phyloP scores from a whole-genome alignment of 2,797 vertebrate genomes.

The Megaceryle alcyon region DNA sequence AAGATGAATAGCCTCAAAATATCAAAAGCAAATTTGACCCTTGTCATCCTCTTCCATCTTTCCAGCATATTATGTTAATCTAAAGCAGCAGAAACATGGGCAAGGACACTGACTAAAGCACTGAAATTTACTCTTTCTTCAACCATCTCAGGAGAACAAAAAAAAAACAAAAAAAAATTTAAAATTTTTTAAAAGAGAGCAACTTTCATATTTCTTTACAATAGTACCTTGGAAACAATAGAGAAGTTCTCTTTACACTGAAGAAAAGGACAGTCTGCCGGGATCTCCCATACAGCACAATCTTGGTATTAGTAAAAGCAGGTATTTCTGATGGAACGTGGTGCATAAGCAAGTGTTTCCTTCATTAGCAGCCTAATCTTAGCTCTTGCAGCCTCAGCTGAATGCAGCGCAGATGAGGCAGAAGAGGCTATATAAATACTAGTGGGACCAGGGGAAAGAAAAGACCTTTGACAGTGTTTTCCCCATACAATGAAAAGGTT shows the following conservation, averaged over 20 bases:
- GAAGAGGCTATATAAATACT: neutral
- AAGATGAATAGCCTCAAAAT: neutral
- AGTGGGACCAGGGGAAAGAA: neutral
- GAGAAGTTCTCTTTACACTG: neutral
- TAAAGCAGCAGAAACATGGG: neutral
- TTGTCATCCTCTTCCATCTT: neutral
- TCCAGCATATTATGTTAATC: neutral
- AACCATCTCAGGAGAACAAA: neutral
- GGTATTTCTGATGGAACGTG: neutral
- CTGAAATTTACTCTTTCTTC: neutral
- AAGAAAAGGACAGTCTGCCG: neutral
- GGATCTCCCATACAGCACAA: neutral
- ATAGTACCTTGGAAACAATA: neutral
- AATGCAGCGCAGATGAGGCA: neutral
- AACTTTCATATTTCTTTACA: slow-evolving; percentile 2
- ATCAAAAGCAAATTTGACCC: neutral
- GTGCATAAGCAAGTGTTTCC: neutral
- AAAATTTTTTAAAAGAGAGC: neutral
- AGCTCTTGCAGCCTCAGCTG: neutral
- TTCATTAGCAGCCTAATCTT: neutral
- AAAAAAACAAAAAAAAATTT: neutral
- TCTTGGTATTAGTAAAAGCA: neutral
- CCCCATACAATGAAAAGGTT: neutral
- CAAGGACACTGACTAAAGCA: neutral
- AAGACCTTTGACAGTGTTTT: neutral